Conservation (phyloP, 2,888 invertebrate genomes). For the Oligia latruncula region DNA sequence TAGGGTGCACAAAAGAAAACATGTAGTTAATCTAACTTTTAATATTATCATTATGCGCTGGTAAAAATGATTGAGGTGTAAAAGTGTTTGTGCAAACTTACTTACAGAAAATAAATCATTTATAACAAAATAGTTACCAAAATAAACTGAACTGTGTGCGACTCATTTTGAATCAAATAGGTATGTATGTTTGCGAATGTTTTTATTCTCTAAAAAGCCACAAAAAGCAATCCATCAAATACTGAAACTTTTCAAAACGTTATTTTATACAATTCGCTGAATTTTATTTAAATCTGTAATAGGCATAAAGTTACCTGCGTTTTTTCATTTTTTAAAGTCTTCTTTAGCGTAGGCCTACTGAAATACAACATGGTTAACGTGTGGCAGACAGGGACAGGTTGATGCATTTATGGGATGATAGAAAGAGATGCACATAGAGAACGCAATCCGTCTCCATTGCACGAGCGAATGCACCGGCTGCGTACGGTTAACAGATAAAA, state of each 20-base stretch:
- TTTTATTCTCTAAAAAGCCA: conserved; percentile 11
- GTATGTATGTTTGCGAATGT: conserved; percentile 5
- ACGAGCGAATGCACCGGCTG: conserved; percentile 83
- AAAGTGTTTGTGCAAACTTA: neutral
- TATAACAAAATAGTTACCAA: neutral
- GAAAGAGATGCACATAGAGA: conserved; percentile 72
- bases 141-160: neutral
- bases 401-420: conserved; percentile 56
- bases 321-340: conserved; percentile 55
- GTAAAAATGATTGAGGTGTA: too few species aligned
- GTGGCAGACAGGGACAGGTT: conserved; percentile 68
- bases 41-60: too few species aligned
- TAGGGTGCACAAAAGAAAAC: too few species aligned
- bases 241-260: conserved; percentile 12
- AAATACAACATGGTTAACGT: conserved; percentile 63
- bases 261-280: conserved; percentile 11
- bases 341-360: conserved; percentile 57
- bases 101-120: too few species aligned
- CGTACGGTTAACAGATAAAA: conserved; percentile 65
- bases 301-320: conserved; percentile 32
- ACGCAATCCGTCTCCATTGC: conserved; percentile 77
- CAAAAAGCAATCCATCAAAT: conserved; percentile 32
- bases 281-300: conserved; percentile 37
- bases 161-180: neutral
- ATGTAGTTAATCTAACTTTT: too few species aligned